Percentiles rank a stretch among this genome's conserved stretches.
phyloP scores from a whole-genome alignment of 2,888 invertebrate species.

The Artemia sp. region DNA sequence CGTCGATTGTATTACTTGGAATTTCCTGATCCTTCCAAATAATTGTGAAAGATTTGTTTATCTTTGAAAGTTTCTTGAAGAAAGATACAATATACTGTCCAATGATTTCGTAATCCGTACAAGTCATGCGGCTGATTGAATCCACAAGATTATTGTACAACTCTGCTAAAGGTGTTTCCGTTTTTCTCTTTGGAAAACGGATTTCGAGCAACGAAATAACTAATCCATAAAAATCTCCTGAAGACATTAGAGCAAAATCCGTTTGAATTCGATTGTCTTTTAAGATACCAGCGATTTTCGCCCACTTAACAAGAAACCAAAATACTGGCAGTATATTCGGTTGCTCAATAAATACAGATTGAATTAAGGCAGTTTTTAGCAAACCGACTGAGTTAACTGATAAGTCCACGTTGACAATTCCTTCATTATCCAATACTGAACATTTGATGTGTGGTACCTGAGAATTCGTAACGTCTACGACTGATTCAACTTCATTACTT shows the following conservation, averaged over 20 bases:
- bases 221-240: constrained; percentile 17
- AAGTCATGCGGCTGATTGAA: background rate
- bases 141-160: background rate
- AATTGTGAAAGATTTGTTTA: background rate
- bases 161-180: background rate
- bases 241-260: background rate
- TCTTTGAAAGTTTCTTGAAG: background rate
- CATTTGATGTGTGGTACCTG: constrained; percentile 10
- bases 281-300: constrained; percentile 11
- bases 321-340: background rate
- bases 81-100: background rate
- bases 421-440: constrained; percentile 1
- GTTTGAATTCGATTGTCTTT: constrained; percentile 17
- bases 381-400: background rate
- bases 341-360: background rate
- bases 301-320: constrained; percentile 15
- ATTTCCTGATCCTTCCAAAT: background rate
- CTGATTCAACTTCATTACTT: constrained; percentile 3
- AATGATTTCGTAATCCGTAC: background rate
- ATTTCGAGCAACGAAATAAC: background rate
- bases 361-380: constrained; percentile 15
- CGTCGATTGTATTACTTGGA: background rate
- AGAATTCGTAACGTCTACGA: background rate
- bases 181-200: background rate
- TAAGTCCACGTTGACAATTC: background rate